These are phyloP conservation scores for Caenorhabditis sp. DNA, from an alignment of 2,888 invertebrate genomes.

Conservation along the genomic window DNA sequence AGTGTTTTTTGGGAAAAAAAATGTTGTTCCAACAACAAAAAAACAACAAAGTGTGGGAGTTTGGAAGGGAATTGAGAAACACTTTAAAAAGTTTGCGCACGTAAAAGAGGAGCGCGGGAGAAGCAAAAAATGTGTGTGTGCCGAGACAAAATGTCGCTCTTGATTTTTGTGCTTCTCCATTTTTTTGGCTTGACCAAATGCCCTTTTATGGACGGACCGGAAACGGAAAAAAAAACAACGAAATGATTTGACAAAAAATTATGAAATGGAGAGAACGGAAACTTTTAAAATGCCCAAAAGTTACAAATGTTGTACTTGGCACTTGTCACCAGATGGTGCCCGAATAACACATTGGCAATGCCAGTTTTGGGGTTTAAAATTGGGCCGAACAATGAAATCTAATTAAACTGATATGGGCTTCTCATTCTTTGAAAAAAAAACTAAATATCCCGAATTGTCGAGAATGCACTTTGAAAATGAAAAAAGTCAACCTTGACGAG, in stretches of 20 bases:
- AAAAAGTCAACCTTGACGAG: too few species aligned
- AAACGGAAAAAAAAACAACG: not conserved
- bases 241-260: not conserved
- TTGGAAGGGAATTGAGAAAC: not conserved
- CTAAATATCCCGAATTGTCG: too few species aligned
- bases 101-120: not conserved
- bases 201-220: not conserved
- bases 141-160: conserved; percentile 3
- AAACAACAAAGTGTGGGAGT: not conserved
- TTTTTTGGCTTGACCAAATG: conserved; percentile 40
- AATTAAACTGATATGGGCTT: too few species aligned
- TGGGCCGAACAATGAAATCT: too few species aligned
- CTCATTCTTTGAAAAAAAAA: too few species aligned
- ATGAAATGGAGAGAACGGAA: not conserved
- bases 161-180: conserved; percentile 34
- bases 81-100: conserved; percentile 1
- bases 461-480: too few species aligned
- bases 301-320: too few species aligned
- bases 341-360: too few species aligned
- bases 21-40: not conserved
- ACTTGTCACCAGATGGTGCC: too few species aligned
- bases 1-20: too few species aligned
- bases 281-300: not conserved
- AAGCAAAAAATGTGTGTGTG: not conserved
- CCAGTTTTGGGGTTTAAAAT: too few species aligned